A percentile compares a stretch with the other conserved stretches of the same genome.
Evolutionary conservation across 2,888 invertebrate species (phyloP).

Genomic region (Alviniconcha strummeri): DNA sequence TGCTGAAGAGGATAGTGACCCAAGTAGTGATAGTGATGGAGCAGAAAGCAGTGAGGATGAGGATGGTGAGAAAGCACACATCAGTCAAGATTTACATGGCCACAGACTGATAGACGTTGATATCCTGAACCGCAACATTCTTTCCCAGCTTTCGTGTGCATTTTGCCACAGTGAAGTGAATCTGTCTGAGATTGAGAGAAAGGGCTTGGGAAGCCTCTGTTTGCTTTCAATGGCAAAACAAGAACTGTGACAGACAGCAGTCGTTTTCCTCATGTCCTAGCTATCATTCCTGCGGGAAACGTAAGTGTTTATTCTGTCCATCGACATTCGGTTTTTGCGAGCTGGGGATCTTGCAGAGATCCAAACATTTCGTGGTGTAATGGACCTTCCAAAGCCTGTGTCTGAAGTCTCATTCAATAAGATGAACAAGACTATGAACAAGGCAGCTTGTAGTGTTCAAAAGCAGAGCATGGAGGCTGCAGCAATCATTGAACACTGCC

Average conservation of each 20-base stretch:
- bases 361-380: background rate
- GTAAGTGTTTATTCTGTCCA: constrained; percentile 6
- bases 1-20: too few relatives aligned
- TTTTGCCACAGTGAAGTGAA: constrained; percentile 20
- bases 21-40: too few relatives aligned
- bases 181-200: background rate
- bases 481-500: background rate
- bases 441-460: background rate
- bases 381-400: background rate
- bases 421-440: background rate
- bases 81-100: background rate
- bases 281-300: background rate
- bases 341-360: constrained; percentile 10
- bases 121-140: constrained; percentile 14
- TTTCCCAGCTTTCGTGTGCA: constrained; percentile 10
- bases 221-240: background rate
- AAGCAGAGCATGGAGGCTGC: background rate
- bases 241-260: background rate
- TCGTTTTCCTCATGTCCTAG: background rate
- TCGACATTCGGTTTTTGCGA: constrained; percentile 3
- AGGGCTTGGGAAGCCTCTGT: background rate
- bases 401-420: background rate
- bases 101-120: constrained; percentile 16
- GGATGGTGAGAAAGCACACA: too few relatives aligned
- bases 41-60: too few relatives aligned